phyloP scores from a whole-genome alignment of 2,113 vertebrate genomes.

The Malurus alboscapulatus region DNA sequence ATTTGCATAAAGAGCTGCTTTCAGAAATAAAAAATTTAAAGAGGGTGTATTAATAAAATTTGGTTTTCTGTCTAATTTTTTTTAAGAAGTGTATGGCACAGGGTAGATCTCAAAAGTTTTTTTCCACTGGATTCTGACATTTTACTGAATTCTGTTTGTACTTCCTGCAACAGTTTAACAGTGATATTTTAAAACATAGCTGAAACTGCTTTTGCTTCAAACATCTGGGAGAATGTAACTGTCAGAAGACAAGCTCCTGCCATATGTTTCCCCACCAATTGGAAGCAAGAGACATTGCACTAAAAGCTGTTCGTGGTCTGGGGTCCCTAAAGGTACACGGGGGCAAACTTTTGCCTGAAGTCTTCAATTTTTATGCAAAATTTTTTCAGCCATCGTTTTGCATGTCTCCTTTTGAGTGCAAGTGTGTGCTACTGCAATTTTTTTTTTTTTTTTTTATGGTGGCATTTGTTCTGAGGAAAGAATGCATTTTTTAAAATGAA shows the following conservation, averaged over 20 bases:
- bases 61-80: constrained; percentile 68
- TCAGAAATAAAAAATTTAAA: constrained; percentile 76
- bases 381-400: constrained; percentile 72
- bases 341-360: constrained; percentile 53
- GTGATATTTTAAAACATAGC: constrained; percentile 43
- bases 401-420: constrained; percentile 77
- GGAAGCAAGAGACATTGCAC: constrained; percentile 71
- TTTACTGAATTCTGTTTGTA: constrained; percentile 67
- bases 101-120: constrained; percentile 75
- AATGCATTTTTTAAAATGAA: constrained; percentile 73
- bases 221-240: constrained; percentile 50
- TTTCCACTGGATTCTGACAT: constrained; percentile 67
- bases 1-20: constrained; percentile 81
- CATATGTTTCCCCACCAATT: constrained; percentile 66
- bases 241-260: constrained; percentile 59
- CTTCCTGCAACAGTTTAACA: constrained; percentile 59
- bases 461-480: constrained; percentile 72
- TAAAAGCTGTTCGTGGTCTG: constrained; percentile 61
- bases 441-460: constrained; percentile 31
- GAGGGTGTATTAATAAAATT: constrained; percentile 75
- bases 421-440: constrained; percentile 70
- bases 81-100: constrained; percentile 72
- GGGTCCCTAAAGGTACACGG: constrained; percentile 52
- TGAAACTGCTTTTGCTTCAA: constrained; percentile 57
- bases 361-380: constrained; percentile 70